Evolutionary conservation across 2,797 vertebrate genomes (phyloP).

Genomic region (Gymnocypris eckloni): DNA sequence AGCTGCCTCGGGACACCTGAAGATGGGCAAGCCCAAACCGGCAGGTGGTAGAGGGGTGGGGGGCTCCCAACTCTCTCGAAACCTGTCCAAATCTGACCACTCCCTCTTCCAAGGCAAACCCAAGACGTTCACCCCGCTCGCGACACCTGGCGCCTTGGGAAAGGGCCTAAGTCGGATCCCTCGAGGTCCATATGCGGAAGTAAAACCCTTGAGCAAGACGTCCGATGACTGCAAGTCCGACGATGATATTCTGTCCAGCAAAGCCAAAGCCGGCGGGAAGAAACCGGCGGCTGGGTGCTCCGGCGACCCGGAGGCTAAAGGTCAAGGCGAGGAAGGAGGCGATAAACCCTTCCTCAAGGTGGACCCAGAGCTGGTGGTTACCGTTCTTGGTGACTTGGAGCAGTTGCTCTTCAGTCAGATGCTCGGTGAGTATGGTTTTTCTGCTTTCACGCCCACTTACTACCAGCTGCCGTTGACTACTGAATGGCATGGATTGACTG

Average conservation of each 20-base stretch:
- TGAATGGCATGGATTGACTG: slow-evolving; percentile 39
- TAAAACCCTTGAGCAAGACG: slow-evolving; percentile 95
- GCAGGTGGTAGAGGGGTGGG: slow-evolving; percentile 69
- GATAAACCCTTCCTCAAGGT: slow-evolving; percentile 95
- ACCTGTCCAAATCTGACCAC: slow-evolving; percentile 94
- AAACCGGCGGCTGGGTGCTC: slow-evolving; percentile 71
- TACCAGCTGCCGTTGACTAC: slow-evolving; percentile 60
- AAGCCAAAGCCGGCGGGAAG: slow-evolving; percentile 82
- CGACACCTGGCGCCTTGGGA: slow-evolving; percentile 80
- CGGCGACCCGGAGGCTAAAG: slow-evolving; percentile 79
- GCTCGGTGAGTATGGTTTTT: slow-evolving; percentile 88
- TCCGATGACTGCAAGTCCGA: slow-evolving; percentile 90
- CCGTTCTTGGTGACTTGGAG: slow-evolving; percentile 96
- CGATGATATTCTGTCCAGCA: slow-evolving; percentile 92
- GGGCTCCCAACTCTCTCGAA: slow-evolving; percentile 84
- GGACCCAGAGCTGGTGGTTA: slow-evolving; percentile 98
- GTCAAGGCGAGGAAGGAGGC: slow-evolving; percentile 82
- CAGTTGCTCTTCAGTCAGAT: slow-evolving; percentile 99
- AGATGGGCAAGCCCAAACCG: slow-evolving; percentile 78
- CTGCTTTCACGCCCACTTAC: slow-evolving; percentile 57
- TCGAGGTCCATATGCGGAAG: slow-evolving; percentile 94
- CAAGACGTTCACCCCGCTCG: slow-evolving; percentile 85
- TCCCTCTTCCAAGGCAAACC: slow-evolving; percentile 91
- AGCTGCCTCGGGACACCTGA: slow-evolving; percentile 77
- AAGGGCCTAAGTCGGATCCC: slow-evolving; percentile 93